A percentile compares a stretch with the other conserved stretches of the same genome.
These are phyloP conservation scores for Zaprionus inermis DNA, from an alignment of 1,140 invertebrate genomes.

Conservation along the genomic window DNA sequence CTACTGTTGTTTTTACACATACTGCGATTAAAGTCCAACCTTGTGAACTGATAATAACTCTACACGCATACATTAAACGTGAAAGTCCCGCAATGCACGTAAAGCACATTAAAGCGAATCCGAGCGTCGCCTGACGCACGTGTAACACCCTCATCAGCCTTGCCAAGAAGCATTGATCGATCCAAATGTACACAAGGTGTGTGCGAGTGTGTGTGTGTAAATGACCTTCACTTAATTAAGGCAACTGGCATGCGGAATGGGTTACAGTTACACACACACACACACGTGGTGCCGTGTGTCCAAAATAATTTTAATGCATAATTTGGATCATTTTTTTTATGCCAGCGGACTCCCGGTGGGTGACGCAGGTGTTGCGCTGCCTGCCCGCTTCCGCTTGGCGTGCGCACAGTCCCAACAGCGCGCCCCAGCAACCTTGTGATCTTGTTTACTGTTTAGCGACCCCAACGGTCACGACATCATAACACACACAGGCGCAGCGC, in stretches of 20 bases:
- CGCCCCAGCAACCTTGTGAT: constrained; percentile 69
- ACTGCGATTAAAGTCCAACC: constrained; percentile 50
- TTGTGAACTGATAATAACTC: constrained; percentile 44
- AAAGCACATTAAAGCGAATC: constrained; percentile 65
- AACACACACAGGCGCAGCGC: constrained; percentile 15
- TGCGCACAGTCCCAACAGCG: constrained; percentile 66
- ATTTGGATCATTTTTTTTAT: constrained; percentile 42
- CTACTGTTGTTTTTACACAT: not conserved
- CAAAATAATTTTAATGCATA: constrained; percentile 24
- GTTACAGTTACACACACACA: constrained; percentile 43
- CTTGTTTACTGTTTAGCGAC: constrained; percentile 82
- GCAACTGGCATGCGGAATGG: constrained; percentile 38
- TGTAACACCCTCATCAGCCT: constrained; percentile 65
- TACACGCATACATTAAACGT: constrained; percentile 50
- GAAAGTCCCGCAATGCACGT: constrained; percentile 58
- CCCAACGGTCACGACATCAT: constrained; percentile 60
- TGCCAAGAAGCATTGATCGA: constrained; percentile 48
- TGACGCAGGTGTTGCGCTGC: constrained; percentile 49
- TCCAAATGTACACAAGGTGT: constrained; percentile 20
- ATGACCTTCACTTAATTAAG: constrained; percentile 72
- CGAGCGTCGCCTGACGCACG: constrained; percentile 60
- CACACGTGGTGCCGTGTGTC: constrained; percentile 5
- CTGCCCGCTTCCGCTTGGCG: constrained; percentile 76
- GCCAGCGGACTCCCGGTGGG: constrained; percentile 26
- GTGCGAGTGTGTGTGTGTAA: constrained; percentile 26